These are phyloP conservation scores for Chloroceryle inda DNA, from an alignment of 2,797 vertebrate genomes.

Conservation along the genomic window DNA sequence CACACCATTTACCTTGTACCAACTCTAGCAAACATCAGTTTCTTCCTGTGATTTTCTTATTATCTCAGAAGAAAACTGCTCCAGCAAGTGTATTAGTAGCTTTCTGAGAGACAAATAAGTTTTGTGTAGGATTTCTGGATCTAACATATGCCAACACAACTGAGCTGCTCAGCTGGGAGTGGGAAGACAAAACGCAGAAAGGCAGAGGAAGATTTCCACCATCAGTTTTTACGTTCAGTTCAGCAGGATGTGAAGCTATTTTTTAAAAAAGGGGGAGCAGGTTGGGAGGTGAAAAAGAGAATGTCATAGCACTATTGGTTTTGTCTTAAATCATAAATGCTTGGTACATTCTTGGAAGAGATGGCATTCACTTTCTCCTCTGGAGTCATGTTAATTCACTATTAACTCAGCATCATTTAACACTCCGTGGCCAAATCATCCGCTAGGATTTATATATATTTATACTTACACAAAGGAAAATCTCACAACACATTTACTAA, in stretches of 20 bases:
- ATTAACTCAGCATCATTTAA: neutral
- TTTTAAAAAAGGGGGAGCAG: accelerated
- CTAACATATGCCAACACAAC: neutral
- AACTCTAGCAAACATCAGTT: neutral
- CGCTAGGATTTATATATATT: neutral
- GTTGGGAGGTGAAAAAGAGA: neutral
- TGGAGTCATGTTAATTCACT: neutral
- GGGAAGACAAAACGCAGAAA: neutral
- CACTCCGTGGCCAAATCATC: neutral
- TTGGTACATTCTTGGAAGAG: neutral
- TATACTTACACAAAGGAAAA: neutral
- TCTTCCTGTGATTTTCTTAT: neutral
- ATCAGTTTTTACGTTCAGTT: neutral
- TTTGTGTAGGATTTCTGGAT: neutral
- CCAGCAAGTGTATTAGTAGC: neutral
- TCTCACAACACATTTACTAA: neutral
- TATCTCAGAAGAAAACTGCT: neutral
- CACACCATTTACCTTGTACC: neutral
- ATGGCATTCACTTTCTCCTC: neutral
- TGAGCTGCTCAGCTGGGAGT: neutral
- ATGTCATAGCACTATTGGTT: neutral
- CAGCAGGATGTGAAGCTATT: neutral
- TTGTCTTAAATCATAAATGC: neutral
- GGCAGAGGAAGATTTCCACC: neutral
- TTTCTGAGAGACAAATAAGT: neutral